Evolutionary conservation across 2,797 vertebrate species (phyloP).

Genomic region (Aldrovandia affinis): DNA sequence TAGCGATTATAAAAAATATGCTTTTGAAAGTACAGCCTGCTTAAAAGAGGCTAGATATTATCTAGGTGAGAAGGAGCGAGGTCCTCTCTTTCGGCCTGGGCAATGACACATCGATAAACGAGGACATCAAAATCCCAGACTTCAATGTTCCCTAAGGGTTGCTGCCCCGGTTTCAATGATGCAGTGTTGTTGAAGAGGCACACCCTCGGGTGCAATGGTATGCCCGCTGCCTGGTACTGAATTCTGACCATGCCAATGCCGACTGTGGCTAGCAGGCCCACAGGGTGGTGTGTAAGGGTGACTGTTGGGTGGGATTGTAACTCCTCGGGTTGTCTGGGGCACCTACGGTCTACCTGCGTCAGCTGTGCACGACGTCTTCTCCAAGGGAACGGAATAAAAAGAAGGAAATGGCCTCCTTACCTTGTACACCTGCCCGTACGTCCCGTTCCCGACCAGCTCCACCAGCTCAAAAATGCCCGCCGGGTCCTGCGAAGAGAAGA

Average conservation of each 20-base stretch:
- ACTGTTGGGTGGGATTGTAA: not conserved
- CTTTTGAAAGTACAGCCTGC: not conserved
- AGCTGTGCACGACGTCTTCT: not conserved
- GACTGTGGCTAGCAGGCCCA: too few relatives aligned
- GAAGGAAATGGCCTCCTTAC: conserved; percentile 63
- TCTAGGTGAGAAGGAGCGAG: not conserved
- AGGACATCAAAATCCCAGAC: not conserved
- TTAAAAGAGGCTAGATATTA: not conserved
- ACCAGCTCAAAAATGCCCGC: conserved; percentile 97
- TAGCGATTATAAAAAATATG: not conserved
- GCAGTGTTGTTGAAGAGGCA: not conserved
- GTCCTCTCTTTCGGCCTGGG: not conserved
- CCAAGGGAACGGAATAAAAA: not conserved
- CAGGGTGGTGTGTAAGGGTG: too few relatives aligned
- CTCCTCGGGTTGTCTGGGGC: not conserved
- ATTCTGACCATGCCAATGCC: too few relatives aligned
- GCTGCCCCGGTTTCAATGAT: not conserved
- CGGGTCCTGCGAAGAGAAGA: conserved; percentile 79
- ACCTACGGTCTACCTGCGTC: not conserved
- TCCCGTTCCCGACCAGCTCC: conserved; percentile 96
- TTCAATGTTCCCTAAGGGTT: not conserved
- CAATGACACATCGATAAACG: not conserved
- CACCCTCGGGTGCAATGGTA: too few relatives aligned
- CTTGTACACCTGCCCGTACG: conserved; percentile 97
- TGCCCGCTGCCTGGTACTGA: too few relatives aligned